Evolutionary conservation across 2,113 vertebrate genomes (phyloP).

Genomic region (Platichthys flesus): DNA sequence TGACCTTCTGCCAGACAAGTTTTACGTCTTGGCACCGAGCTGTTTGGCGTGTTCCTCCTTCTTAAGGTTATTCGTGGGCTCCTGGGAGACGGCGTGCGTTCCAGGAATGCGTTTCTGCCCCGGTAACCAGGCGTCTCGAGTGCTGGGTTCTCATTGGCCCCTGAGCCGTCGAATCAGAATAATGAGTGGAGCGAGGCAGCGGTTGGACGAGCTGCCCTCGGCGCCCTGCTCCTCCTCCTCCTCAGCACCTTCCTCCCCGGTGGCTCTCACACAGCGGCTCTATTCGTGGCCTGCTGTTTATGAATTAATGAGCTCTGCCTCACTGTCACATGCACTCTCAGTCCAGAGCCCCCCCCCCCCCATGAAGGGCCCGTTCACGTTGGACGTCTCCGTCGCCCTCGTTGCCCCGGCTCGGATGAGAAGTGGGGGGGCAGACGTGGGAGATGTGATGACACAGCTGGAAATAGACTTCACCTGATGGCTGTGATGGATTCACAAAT

Average conservation of each 20-base stretch:
- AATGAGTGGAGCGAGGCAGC: conserved; percentile 61
- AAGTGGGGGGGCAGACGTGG: not conserved
- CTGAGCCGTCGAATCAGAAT: conserved; percentile 67
- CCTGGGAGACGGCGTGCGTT: conserved; percentile 14
- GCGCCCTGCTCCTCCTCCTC: conserved; percentile 24
- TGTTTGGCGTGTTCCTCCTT: not conserved
- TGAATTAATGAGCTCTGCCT: conserved; percentile 71
- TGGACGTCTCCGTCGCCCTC: not conserved
- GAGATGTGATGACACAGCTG: not conserved
- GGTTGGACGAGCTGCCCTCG: conserved; percentile 60
- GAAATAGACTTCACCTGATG: too few species aligned
- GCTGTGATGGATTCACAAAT: not conserved
- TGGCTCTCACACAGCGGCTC: conserved; percentile 59
- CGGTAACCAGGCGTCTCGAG: conserved; percentile 72
- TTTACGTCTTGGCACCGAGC: not conserved
- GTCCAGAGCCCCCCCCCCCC: conserved; percentile 26
- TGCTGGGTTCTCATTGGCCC: conserved; percentile 70
- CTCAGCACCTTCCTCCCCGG: conserved; percentile 39
- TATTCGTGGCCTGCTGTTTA: conserved; percentile 73
- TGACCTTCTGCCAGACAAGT: not conserved
- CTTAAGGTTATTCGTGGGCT: conserved; percentile 16
- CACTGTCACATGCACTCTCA: conserved; percentile 53
- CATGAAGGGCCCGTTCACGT: conserved; percentile 16
- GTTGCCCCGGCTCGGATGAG: not conserved
- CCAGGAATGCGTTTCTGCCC: conserved; percentile 52